These are phyloP conservation scores for Cacatua alba DNA, from an alignment of 2,113 vertebrate species.

Conservation along the genomic window DNA sequence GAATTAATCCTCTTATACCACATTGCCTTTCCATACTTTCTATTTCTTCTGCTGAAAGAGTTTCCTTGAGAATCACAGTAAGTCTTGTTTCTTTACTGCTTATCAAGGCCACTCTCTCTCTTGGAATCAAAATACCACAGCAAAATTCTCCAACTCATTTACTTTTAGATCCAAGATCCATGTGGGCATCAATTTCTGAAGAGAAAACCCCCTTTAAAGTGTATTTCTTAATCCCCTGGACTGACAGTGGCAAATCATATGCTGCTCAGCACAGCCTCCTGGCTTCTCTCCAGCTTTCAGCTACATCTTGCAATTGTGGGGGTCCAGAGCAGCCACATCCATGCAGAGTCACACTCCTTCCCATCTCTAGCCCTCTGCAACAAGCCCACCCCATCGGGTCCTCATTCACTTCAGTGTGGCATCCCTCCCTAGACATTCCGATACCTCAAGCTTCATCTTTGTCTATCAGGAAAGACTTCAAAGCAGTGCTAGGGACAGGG, in stretches of 20 bases:
- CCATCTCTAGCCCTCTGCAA: neutral
- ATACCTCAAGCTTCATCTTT: conserved; percentile 15
- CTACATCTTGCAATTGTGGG: neutral
- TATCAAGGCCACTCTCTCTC: neutral
- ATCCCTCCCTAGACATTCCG: neutral
- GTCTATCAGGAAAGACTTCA: neutral
- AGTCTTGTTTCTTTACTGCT: neutral
- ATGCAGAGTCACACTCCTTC: neutral
- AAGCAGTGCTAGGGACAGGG: neutral
- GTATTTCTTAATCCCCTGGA: neutral
- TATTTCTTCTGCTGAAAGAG: neutral
- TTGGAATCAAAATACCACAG: neutral
- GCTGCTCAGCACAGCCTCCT: neutral
- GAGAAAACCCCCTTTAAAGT: neutral
- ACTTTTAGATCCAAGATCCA: neutral
- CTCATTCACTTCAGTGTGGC: neutral
- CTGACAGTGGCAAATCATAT: neutral
- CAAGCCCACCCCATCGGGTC: neutral
- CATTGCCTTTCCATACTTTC: neutral
- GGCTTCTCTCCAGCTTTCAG: neutral
- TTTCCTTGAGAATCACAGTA: neutral
- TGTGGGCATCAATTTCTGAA: neutral
- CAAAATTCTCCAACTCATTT: neutral
- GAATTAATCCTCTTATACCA: neutral
- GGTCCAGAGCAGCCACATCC: neutral